A percentile compares a stretch with the other conserved stretches of the same genome.
phyloP scores from a whole-genome alignment of 2,113 vertebrate genomes.

The Spea bombifrons region DNA sequence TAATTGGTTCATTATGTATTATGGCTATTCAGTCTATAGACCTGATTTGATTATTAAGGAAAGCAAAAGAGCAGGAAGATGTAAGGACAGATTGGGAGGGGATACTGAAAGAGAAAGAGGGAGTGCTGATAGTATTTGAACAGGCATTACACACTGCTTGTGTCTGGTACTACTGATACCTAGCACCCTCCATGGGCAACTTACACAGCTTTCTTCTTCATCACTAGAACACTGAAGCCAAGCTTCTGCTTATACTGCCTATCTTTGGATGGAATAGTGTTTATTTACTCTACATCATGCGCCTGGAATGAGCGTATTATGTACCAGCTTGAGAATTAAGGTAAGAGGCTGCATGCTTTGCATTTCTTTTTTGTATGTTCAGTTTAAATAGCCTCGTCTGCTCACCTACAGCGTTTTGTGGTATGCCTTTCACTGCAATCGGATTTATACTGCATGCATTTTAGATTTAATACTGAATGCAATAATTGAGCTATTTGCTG shows the following conservation, averaged over 20 bases:
- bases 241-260: conserved; percentile 55
- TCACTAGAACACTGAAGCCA: conserved; percentile 56
- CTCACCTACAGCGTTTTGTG: no score
- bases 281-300: conserved; percentile 50
- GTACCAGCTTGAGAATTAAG: conserved; percentile 56
- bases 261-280: conserved; percentile 61
- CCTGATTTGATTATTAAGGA: conserved; percentile 39
- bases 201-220: conserved; percentile 59
- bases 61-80: conserved; percentile 37
- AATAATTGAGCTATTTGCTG: no score
- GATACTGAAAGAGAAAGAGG: conserved; percentile 45
- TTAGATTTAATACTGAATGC: no score
- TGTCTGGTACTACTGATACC: conserved; percentile 46
- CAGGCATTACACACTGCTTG: conserved; percentile 48
- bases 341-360: conserved; percentile 59
- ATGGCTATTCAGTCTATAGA: no score
- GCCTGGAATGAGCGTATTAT: conserved; percentile 47
- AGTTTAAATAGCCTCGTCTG: not conserved
- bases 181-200: conserved; percentile 59
- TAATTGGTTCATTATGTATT: no score
- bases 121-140: not conserved
- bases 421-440: no score
- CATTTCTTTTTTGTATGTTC: conserved; percentile 21
- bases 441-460: no score
- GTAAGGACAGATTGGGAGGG: conserved; percentile 21